Evolutionary conservation across 2,113 vertebrate genomes (phyloP).

Genomic region (Numida meleagris): DNA sequence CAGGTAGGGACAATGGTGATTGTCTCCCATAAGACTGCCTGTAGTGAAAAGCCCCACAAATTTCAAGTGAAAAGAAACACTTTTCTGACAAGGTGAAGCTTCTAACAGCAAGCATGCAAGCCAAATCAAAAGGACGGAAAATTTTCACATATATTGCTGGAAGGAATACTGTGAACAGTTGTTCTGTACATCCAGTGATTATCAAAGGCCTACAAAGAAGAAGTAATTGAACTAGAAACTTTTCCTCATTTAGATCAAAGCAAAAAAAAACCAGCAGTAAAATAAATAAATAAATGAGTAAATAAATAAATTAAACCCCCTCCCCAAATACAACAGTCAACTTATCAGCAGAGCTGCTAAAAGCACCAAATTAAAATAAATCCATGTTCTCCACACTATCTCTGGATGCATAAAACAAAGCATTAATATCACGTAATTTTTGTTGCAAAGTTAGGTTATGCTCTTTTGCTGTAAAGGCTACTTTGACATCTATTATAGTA

Average conservation of each 20-base stretch:
- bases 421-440: neutral
- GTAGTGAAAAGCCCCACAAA: neutral
- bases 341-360: neutral
- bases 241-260: conserved; percentile 16
- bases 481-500: neutral
- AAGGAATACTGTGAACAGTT: neutral
- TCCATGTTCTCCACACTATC: neutral
- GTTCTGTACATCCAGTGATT: neutral
- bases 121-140: neutral
- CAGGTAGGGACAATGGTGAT: neutral
- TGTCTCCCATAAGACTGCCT: neutral
- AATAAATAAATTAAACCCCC: neutral
- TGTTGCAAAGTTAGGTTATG: neutral
- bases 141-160: neutral
- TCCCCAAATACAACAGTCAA: neutral
- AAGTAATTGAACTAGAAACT: neutral
- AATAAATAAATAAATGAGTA: neutral
- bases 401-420: neutral
- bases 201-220: neutral
- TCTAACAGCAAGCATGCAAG: neutral
- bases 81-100: neutral
- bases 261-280: neutral
- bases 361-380: conserved; percentile 40
- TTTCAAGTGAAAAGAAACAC: neutral
- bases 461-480: neutral